phyloP scores from a whole-genome alignment of 2,888 invertebrate genomes.

The Sminthurinus aureus region DNA sequence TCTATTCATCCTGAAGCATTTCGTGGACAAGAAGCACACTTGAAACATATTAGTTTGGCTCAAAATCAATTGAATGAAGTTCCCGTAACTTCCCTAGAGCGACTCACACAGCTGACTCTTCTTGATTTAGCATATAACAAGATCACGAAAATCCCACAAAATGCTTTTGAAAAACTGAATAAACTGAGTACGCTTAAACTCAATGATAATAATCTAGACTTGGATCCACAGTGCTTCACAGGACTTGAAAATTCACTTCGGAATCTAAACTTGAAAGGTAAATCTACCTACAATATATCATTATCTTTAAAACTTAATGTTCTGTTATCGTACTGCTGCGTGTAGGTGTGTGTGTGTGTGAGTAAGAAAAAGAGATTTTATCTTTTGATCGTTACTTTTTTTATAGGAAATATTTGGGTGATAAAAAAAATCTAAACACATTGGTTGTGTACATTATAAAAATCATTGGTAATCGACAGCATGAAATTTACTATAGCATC shows the following conservation, averaged over 20 bases:
- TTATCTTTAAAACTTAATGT: no score
- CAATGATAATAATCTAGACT: slow-evolving; percentile 81
- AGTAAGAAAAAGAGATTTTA: no score
- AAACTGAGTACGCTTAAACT: slow-evolving; percentile 82
- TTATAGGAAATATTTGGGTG: no score
- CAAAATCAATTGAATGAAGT: slow-evolving; percentile 76
- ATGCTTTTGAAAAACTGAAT: slow-evolving; percentile 76
- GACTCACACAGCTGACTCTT: slow-evolving; percentile 75
- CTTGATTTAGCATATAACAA: slow-evolving; percentile 86
- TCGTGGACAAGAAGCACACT: slow-evolving; percentile 74
- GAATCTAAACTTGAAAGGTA: slow-evolving; percentile 86
- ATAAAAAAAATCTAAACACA: no score
- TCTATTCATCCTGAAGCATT: slow-evolving; percentile 78
- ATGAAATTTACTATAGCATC: no score
- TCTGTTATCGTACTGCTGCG: no score
- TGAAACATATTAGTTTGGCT: slow-evolving; percentile 57
- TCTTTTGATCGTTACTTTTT: no score
- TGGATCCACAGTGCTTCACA: slow-evolving; percentile 73
- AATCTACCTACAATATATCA: no score
- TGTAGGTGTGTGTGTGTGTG: no score
- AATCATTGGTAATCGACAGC: no score
- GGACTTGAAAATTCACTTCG: slow-evolving; percentile 83
- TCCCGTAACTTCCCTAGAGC: slow-evolving; percentile 76
- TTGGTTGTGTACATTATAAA: no score
- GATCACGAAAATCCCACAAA: slow-evolving; percentile 75